These are phyloP conservation scores for Halcyon senegalensis DNA, from an alignment of 2,113 vertebrate genomes.

Conservation along the genomic window DNA sequence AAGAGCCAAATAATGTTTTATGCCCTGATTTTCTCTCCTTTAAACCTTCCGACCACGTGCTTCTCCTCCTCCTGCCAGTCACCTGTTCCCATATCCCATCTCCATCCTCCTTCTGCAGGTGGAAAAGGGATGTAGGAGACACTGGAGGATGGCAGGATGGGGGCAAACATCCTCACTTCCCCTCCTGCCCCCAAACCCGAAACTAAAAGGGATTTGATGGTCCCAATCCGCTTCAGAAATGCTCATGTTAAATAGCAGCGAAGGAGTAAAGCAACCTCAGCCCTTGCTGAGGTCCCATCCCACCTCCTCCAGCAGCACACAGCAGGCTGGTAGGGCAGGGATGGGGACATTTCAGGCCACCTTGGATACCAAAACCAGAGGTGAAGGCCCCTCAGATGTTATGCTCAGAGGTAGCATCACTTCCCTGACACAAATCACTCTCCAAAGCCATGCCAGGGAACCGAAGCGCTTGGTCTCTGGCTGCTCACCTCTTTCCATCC, in stretches of 20 bases:
- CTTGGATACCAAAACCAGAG: background rate
- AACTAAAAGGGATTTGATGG: background rate
- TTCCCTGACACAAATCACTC: background rate
- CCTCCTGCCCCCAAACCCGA: background rate
- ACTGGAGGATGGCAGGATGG: background rate
- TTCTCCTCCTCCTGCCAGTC: fast-evolving
- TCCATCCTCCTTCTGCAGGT: background rate
- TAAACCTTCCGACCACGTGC: fast-evolving
- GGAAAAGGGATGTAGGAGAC: background rate
- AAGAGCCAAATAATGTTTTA: background rate
- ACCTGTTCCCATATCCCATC: background rate
- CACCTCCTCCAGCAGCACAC: background rate
- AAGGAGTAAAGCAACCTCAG: background rate
- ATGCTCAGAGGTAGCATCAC: fast-evolving
- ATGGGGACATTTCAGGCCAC: background rate
- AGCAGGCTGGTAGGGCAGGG: background rate
- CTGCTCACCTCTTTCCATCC: background rate
- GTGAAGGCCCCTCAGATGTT: background rate
- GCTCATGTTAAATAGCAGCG: background rate
- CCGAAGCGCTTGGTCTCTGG: fast-evolving
- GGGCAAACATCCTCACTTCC: background rate
- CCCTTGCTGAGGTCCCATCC: background rate
- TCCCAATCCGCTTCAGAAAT: background rate
- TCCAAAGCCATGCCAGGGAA: fast-evolving
- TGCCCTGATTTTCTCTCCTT: background rate